A percentile compares a stretch with the other conserved stretches of the same genome.
Evolutionary conservation across 2,888 invertebrate species (phyloP).

Genomic region (Amphipoea lucens): DNA sequence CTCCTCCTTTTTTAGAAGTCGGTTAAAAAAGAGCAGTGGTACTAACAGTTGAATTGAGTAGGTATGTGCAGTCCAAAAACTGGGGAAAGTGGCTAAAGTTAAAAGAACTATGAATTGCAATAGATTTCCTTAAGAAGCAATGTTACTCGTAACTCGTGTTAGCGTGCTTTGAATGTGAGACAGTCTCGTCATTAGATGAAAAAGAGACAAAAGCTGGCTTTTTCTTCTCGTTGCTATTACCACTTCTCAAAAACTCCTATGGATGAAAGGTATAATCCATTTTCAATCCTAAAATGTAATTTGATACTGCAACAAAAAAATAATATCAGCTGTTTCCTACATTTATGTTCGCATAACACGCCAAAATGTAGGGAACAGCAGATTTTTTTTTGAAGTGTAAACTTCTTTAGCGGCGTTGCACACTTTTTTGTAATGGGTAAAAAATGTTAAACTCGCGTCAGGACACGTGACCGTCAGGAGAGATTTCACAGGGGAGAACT

Average conservation of each 20-base stretch:
- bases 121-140: background rate
- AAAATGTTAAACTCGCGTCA: too few species aligned
- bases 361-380: too few species aligned
- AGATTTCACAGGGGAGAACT: too few species aligned
- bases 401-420: too few species aligned
- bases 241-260: background rate
- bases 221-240: background rate
- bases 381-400: too few species aligned
- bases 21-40: background rate
- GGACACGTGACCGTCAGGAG: too few species aligned
- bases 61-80: background rate
- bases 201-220: background rate
- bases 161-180: background rate
- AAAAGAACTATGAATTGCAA: background rate
- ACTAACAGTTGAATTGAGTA: background rate
- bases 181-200: background rate
- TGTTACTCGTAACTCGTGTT: background rate
- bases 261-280: background rate
- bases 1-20: too few species aligned
- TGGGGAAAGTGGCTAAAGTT: too few species aligned
- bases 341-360: too few species aligned
- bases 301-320: background rate
- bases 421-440: too few species aligned
- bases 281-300: background rate
- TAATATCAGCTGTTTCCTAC: too few species aligned